Base-by-base conservation (phyloP, 2,888 invertebrate species). In the Operophtera brumata region DNA sequence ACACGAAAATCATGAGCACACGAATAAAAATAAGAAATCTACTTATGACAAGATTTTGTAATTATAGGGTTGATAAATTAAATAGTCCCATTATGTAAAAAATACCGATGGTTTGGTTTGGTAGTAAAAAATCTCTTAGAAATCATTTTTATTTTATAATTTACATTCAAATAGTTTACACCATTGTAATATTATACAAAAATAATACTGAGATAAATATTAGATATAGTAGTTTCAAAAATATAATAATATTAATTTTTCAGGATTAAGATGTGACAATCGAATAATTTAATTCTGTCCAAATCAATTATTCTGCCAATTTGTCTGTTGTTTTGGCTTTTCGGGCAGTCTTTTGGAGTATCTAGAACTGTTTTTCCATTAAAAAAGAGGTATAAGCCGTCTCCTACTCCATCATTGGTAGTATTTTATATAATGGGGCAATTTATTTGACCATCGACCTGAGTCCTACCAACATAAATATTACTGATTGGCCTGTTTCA, bases 291-390 rank as follows among this genome's bases (percentile, higher is more conserved):
- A 56, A 63, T 58, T 54, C 47, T 47, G 59, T 41, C 40, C 8
- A 53, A 30, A 20, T 20, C 47, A 28, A 40, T 45, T 26, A 20
- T 57, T 59, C 58, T 64, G 60, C 60, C 66, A 47, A 43, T 68
- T 20, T 59, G 57, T 51, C 57, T 63, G 14, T 54, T 48, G 41
- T 36, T 65, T 32, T 62, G 57, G 57, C 51, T 57, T 14, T 50
- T 70, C 57, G 75, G 71, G 50, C 62, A 60, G 32, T 66, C 67
- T 64, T 57, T 63, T 35, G 73, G 71, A 8, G 78, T 65, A 6
- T 80, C 76, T 62, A 79, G 76, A 58, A 76, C 80, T 2, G 69
- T 67, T 50, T 77, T 79, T 61, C 77, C 79, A 46, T 66, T 73
- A 35, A 62, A 75, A 47, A 75, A 71, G 70, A 74, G 73, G 11